Evolutionary conservation across 2,113 vertebrate species (phyloP), one percentile per base, ranked within the genome.

Genomic region (Petrocephalus microphthalmus): DNA sequence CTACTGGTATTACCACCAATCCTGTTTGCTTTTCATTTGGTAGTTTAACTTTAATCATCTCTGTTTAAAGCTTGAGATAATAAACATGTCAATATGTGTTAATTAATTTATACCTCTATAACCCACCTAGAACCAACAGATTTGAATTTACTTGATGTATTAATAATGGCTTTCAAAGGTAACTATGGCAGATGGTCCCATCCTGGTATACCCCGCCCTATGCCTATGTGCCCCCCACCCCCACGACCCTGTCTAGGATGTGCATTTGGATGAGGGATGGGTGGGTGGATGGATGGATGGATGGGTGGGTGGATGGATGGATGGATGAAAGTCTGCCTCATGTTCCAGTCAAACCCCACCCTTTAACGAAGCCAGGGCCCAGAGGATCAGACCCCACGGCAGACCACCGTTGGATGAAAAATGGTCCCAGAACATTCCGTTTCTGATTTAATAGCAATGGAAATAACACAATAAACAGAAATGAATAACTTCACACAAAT

Each of bases 361-460:
- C 2, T 29, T 29, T 67, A 10, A 67, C 60, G 29, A 67, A 67
- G 60, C 10, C n/a, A 29, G 60, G 10, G 2, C n/a, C 29, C 22
- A 1, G 7, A 64, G 57, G 8, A 25, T 25, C n/a, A 64, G 7
- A n/a, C 57, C 22, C 7, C 57, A 60, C 22, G n/a, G 8, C 57
- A 7, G 0, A 7, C 57, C 22, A n/a, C 57, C 57, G n/a, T 7
- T 8, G n/a, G 57, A 60, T 25, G 57, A 11, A n/a, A 7, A 10
- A n/a, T 25, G 15, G 22, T 25, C 25, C 10, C 3, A 25, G 22
- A 64, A 64, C 15, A 57, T 88, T 85, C 71, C 85, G 29, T 78
- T n/a, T 22, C 60, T 89, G 56, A 89, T 78, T 54, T 0, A 85
- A 37, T 20, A 47, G 54, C 81, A 81, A 87, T 42, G 57, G 84